Conservation (phyloP, 2,888 invertebrate genomes). For the Hydrotaea diabolus region DNA sequence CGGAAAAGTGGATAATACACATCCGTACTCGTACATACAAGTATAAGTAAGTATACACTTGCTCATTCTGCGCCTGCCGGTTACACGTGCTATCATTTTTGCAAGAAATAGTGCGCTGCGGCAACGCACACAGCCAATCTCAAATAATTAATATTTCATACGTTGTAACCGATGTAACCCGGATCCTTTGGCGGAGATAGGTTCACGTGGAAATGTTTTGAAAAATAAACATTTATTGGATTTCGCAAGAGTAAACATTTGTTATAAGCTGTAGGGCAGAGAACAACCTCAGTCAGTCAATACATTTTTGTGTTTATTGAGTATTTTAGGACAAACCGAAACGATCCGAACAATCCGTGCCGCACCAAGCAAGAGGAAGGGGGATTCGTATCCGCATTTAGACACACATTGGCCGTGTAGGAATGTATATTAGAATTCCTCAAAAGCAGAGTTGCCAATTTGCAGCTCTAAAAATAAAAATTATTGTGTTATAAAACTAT, state of each 20-base stretch:
- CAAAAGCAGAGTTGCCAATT: too few relatives aligned
- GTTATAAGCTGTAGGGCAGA: neutral
- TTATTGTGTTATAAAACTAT: too few relatives aligned
- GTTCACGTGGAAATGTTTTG: conserved; percentile 21
- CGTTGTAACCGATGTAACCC: too few relatives aligned
- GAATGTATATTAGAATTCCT: too few relatives aligned
- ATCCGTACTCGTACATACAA: too few relatives aligned
- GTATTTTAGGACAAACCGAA: conserved; percentile 21
- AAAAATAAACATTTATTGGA: conserved; percentile 20
- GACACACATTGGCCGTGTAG: too few relatives aligned
- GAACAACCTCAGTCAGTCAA: conserved; percentile 20
- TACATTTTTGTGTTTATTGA: conserved; percentile 40
- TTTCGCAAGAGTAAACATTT: conserved; percentile 14
- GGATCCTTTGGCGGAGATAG: neutral
- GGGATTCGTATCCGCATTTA: too few relatives aligned
- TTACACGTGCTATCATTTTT: conserved; percentile 31
- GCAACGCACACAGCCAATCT: neutral
- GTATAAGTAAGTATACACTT: neutral
- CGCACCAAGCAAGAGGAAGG: too few relatives aligned
- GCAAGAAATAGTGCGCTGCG: conserved; percentile 9
- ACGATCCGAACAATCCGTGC: too few relatives aligned
- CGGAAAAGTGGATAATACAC: too few relatives aligned
- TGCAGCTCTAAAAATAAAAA: too few relatives aligned
- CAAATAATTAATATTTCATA: too few relatives aligned
- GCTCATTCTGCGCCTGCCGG: neutral